Percentiles rank a stretch among this genome's conserved stretches.
These are phyloP conservation scores for Acrobeloides nanus DNA, from an alignment of 2,888 invertebrate genomes.

Conservation along the genomic window DNA sequence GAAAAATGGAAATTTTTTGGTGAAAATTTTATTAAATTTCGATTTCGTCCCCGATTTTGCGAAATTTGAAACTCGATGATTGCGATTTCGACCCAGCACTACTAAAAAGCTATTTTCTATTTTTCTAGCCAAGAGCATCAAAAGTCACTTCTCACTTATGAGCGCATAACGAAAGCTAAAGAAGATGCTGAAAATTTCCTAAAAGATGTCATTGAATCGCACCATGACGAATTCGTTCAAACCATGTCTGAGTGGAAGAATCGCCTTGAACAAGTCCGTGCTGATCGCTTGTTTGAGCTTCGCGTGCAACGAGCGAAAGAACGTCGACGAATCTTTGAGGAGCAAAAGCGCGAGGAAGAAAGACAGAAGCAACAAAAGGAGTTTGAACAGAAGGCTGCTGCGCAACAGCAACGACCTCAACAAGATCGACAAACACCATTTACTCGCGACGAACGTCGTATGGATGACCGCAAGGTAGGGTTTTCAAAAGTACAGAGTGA, in stretches of 20 bases:
- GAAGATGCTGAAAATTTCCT: constrained; percentile 35
- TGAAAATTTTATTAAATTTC: background rate
- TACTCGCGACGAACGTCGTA: no score
- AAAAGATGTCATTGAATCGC: constrained; percentile 27
- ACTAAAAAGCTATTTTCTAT: constrained; percentile 1
- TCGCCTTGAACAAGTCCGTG: constrained; percentile 13
- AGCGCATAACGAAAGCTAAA: constrained; percentile 30
- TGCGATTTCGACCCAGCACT: background rate
- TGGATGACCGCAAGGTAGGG: no score
- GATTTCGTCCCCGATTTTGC: constrained; percentile 3
- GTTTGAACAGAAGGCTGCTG: constrained; percentile 7
- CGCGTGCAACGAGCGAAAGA: no score
- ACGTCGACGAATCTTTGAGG: constrained; percentile 11
- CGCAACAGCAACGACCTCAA: no score
- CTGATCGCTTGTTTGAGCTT: no score
- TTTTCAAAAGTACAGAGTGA: no score
- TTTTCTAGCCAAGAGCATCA: constrained; percentile 41
- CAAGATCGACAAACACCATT: no score
- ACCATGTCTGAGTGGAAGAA: constrained; percentile 19
- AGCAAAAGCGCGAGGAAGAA: constrained; percentile 65
- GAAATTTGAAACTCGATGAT: constrained; percentile 2
- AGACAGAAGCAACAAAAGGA: constrained; percentile 57
- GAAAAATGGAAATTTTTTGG: background rate
- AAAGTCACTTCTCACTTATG: constrained; percentile 31
- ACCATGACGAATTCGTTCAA: constrained; percentile 34